Base-by-base conservation (phyloP, 2,797 vertebrate genomes). In the Malurus leucopterus region DNA sequence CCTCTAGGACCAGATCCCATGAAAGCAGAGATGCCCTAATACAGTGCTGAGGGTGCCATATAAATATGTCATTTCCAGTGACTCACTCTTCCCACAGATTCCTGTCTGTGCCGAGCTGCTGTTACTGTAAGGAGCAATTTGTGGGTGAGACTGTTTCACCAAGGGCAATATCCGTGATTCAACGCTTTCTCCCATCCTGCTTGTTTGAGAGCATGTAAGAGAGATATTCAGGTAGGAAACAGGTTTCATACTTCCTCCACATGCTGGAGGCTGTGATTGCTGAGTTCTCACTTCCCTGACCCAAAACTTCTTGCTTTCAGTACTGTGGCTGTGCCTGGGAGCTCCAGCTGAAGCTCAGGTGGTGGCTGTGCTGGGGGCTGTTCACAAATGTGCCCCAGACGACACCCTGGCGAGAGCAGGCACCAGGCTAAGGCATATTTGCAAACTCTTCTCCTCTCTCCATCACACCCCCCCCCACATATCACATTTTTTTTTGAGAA, bases 71-170 rank as follows among this genome's bases (percentile, higher is more conserved):
- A 43, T 81, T 94, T 82, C 83, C 84, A 93, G 77, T 94, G 94
- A 93, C 55, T 93, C 92, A 93, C 68, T 76, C 93, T 86, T 91
- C 92, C 92, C 91, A 91, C 89, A 91, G 83, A 92, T 93, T 89
- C 83, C 77, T 93, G 80, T 91, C 94, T 86, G 44, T 91, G 53
- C 86, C 2, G 0, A 88, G 80, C 68, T 93, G 79, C 78, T 95
- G 84, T 95, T 95, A 93, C 58, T 71, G 71, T 93, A 82, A 82
- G 69, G 86, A 92, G 80, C 83, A 88, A 84, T 91, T 88, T 94
- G 93, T 90, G 92, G 86, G 82, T 82, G 92, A 92, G 89, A 89
- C 0, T 82, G 80, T 93, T 93, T 88, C 72, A 91, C 88, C 80
- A 71, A 76, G 88, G 95, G 93, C 91, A 70, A 17, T 88, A 32